A percentile compares a stretch with the other conserved stretches of the same genome.
Evolutionary conservation across 2,888 invertebrate species (phyloP).

Genomic region (Schizotus pectinicornis): DNA sequence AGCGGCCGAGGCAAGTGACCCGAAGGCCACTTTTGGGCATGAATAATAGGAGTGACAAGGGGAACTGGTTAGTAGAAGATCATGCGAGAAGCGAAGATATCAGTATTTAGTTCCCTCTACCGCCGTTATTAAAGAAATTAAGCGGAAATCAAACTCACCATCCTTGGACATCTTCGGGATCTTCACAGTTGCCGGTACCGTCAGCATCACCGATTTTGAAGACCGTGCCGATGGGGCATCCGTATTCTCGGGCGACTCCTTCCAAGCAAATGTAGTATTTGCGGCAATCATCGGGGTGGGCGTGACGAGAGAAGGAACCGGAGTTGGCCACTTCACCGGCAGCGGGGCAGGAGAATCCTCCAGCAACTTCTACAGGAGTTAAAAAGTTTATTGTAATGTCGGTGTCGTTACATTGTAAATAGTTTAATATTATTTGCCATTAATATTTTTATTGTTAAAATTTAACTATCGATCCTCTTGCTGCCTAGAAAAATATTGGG

Average conservation of each 20-base stretch:
- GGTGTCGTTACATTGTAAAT: too few relatives aligned
- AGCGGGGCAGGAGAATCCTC: slow-evolving; percentile 86
- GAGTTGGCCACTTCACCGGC: slow-evolving; percentile 81
- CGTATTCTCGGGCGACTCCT: slow-evolving; percentile 89
- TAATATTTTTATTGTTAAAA: too few relatives aligned
- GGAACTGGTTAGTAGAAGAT: background rate
- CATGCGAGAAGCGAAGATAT: background rate
- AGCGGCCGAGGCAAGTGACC: background rate
- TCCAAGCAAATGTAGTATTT: slow-evolving; percentile 95
- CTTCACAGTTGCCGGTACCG: slow-evolving; percentile 91
- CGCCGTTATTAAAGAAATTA: background rate
- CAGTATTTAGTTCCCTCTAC: background rate
- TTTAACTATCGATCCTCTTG: too few relatives aligned
- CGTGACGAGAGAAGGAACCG: slow-evolving; percentile 92
- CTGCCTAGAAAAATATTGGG: too few relatives aligned
- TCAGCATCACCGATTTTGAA: slow-evolving; percentile 93
- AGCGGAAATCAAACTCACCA: slow-evolving; percentile 69
- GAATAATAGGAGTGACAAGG: background rate
- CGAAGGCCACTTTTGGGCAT: background rate
- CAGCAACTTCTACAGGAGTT: slow-evolving; percentile 78
- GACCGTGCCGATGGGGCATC: slow-evolving; percentile 94
- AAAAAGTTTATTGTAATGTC: background rate
- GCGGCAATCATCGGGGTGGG: slow-evolving; percentile 92
- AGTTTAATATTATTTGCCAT: too few relatives aligned
- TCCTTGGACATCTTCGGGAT: slow-evolving; percentile 94